Evolutionary conservation across 1,140 invertebrate species (phyloP).

Genomic region (Anagrus nilaparvatae): DNA sequence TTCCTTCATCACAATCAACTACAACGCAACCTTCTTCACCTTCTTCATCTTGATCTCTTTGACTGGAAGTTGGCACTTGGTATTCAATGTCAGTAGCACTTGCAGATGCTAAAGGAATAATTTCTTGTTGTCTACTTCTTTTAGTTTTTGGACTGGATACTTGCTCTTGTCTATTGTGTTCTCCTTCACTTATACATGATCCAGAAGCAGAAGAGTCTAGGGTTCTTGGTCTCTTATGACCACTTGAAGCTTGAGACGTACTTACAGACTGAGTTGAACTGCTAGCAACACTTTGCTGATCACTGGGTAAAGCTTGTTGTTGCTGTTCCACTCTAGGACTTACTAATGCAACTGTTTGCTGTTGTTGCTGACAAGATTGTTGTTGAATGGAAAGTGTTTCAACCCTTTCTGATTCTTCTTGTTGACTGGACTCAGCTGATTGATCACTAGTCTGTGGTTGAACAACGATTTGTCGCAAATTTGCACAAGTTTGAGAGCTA

Average conservation of each 20-base stretch:
- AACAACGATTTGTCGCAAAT: slow-evolving; percentile 32
- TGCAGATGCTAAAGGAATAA: slow-evolving; percentile 26
- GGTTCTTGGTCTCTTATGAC: slow-evolving; percentile 47
- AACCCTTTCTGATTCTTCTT: slow-evolving; percentile 40
- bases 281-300: slow-evolving; percentile 45
- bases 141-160: slow-evolving; percentile 34
- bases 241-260: slow-evolving; percentile 46
- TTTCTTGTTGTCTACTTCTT: slow-evolving; percentile 30
- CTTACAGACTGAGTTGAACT: slow-evolving; percentile 48
- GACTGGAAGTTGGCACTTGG: slow-evolving; percentile 67
- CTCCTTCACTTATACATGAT: slow-evolving; percentile 41
- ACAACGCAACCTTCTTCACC: slow-evolving; percentile 64
- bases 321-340: slow-evolving; percentile 57
- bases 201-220: slow-evolving; percentile 45
- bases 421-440: slow-evolving; percentile 38
- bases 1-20: slow-evolving; percentile 51
- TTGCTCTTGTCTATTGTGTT: slow-evolving; percentile 34
- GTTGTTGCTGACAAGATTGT: slow-evolving; percentile 36
- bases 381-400: slow-evolving; percentile 29
- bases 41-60: slow-evolving; percentile 71
- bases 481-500: slow-evolving; percentile 25
- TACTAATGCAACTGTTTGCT: slow-evolving; percentile 61
- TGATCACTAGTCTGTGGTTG: slow-evolving; percentile 37
- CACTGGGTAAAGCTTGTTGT: slow-evolving; percentile 37
- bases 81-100: slow-evolving; percentile 39